Evolutionary conservation across 30 jellyfish, hydroid and myxozoan species (phyloP).

Genomic region (Turritopsis rubra): DNA sequence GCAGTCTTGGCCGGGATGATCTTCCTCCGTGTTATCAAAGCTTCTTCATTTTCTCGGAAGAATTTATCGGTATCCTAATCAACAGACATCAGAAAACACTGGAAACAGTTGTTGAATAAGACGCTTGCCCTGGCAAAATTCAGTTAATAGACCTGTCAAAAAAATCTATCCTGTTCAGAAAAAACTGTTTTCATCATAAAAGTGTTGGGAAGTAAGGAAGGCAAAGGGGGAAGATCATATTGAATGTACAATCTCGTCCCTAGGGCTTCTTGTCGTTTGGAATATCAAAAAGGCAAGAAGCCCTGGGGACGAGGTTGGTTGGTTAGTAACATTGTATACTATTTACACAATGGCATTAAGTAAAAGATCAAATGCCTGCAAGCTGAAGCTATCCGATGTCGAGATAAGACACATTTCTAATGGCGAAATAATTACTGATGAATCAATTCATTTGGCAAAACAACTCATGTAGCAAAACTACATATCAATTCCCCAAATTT

Average conservation of each 20-base stretch:
- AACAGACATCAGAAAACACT: neutral
- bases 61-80: neutral
- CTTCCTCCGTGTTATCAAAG: neutral
- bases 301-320: no score
- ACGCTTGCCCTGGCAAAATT: neutral
- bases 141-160: neutral
- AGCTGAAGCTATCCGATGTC: neutral
- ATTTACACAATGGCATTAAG: no score
- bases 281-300: no score
- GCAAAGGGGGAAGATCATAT: neutral
- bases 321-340: no score
- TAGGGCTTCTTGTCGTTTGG: no score
- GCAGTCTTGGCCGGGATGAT: neutral
- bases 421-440: neutral
- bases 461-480: neutral
- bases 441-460: neutral
- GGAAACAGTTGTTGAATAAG: neutral
- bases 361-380: neutral
- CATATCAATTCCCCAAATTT: neutral
- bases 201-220: neutral
- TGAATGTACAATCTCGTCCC: no score
- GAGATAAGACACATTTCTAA: neutral
- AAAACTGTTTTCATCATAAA: neutral
- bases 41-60: neutral
- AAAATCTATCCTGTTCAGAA: neutral